Percentiles rank a stretch among this genome's conserved stretches.
Evolutionary conservation across 2,797 vertebrate species (phyloP).

Genomic region (Notolepis coatsorum): DNA sequence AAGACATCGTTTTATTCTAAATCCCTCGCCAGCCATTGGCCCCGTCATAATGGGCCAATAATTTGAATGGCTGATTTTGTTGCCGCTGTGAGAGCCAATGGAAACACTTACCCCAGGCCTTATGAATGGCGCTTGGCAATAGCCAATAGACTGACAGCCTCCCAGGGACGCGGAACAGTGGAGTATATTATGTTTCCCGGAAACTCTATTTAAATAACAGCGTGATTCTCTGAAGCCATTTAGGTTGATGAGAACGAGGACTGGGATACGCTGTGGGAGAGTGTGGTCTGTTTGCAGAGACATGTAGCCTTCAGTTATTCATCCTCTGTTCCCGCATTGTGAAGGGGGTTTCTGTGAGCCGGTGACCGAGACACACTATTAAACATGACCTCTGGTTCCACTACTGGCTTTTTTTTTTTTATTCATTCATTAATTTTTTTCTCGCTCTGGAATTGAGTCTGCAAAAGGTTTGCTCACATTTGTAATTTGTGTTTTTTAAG

Average conservation of each 20-base stretch:
- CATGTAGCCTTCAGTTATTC: not conserved
- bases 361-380: not conserved
- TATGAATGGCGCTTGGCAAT: constrained; percentile 38
- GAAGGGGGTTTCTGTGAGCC: not conserved
- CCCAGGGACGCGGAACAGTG: constrained; percentile 1
- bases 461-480: no score
- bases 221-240: constrained; percentile 6
- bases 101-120: constrained; percentile 33
- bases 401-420: no score
- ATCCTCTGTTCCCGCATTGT: not conserved
- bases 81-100: constrained; percentile 25
- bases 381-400: no score
- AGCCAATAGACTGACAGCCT: constrained; percentile 23
- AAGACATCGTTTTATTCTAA: constrained; percentile 26
- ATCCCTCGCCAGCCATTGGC: constrained; percentile 42
- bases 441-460: no score
- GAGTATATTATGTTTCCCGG: constrained; percentile 24
- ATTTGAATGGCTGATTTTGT: constrained; percentile 49
- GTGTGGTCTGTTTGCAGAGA: not conserved
- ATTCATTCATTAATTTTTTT: no score
- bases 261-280: not conserved
- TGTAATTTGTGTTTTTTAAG: no score
- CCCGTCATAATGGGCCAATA: constrained; percentile 33
- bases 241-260: constrained; percentile 19
- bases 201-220: constrained; percentile 10